Base-by-base conservation (phyloP, 2,797 vertebrate genomes). In the Lacerta agilis region DNA sequence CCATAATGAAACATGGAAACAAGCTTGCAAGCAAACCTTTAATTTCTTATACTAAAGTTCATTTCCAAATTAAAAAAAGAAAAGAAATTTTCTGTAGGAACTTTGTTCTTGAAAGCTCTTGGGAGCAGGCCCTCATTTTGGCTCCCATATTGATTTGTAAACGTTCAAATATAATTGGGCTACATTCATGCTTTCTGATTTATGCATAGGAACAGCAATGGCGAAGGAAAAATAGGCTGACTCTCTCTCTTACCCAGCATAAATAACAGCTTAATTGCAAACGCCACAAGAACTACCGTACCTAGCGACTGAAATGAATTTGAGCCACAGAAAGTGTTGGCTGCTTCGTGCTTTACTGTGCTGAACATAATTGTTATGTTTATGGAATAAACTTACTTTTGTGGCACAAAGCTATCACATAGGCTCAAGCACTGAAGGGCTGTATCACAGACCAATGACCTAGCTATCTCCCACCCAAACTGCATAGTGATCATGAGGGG, bases 151-250 rank as follows among this genome's bases (percentile, higher is more conserved):
- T 94, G 88, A 90, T 64, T 77, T 86, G 85, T 2, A 85, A 82
- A 64, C 17, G 87, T 78, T 89, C 95, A 85, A 90, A 91, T 77
- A 92, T 83, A 94, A 91, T 90, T 76, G 90, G 85, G 64, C 90
- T 23, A 88, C 11, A 94, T 81, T 92, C 93, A 94, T 95, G 91
- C 92, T 94, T 95, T 94, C 84, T 92, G 86, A 91, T 90, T 93
- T 88, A 91, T 72, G 85, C 29, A 87, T 79, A 89, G 88, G 61
- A 93, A 92, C 88, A 61, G 89, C 82, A 92, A 90, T n/a, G 79
- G 87, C 79, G 75, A 87, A 83, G 36, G 81, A 75, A 79, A 83
- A 87, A 55, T 55, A 95, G 78, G 82, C 71, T 93, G 85, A 83
- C 86, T 94, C 29, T 93, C 78, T 94, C 55, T 58, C 90, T 79